A percentile compares a stretch with the other conserved stretches of the same genome.
phyloP scores from a whole-genome alignment of 1,140 invertebrate genomes.

The Argopecten irradians region DNA sequence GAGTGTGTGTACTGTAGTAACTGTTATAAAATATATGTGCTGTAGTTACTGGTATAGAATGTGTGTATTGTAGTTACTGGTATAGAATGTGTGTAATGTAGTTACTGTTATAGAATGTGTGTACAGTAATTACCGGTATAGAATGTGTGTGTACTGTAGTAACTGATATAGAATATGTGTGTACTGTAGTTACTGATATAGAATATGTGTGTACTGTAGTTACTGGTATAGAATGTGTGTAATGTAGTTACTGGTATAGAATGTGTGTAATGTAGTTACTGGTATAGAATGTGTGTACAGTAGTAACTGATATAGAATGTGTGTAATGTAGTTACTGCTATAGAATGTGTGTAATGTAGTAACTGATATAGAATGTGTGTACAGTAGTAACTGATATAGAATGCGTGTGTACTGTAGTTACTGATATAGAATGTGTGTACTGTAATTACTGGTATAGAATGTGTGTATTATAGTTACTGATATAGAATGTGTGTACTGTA shows the following conservation, averaged over 20 bases:
- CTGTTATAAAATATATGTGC: not conserved
- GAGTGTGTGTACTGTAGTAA: not conserved
- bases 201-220: not conserved
- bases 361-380: not conserved
- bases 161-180: not conserved
- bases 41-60: not conserved
- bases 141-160: not conserved
- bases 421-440: not conserved
- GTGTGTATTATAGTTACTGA: not conserved
- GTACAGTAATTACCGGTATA: not conserved
- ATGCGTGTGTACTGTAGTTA: not conserved
- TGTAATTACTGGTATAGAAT: conserved; percentile 1
- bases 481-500: not conserved
- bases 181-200: not conserved
- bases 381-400: not conserved
- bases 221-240: not conserved
- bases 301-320: not conserved
- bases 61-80: not conserved
- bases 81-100: not conserved
- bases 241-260: not conserved
- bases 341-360: not conserved
- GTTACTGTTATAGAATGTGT: not conserved
- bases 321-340: not conserved
- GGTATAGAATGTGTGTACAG: not conserved
- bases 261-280: not conserved